These are phyloP conservation scores for Botrylloides violaceus DNA, from an alignment of 23 tunicate species.

Conservation along the genomic window DNA sequence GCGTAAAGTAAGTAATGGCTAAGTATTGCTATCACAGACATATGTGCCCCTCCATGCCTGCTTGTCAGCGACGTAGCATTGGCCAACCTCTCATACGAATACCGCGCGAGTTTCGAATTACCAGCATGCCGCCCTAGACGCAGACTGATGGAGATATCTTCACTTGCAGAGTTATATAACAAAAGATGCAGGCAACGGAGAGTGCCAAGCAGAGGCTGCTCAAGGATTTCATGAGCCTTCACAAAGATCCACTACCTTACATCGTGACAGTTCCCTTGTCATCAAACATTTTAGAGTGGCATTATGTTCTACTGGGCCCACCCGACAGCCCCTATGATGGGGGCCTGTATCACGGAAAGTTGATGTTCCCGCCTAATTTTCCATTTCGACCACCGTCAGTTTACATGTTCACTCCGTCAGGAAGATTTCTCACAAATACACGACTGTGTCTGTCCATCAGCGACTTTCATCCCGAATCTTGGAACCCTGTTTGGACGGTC, in stretches of 20 bases:
- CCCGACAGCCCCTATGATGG: constrained; percentile 37
- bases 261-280: constrained; percentile 34
- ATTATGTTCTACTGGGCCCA: constrained; percentile 24
- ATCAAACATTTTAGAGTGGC: constrained; percentile 64
- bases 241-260: constrained; percentile 44
- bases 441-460: constrained; percentile 46
- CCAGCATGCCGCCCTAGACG: too few species aligned
- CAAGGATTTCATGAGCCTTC: constrained; percentile 23
- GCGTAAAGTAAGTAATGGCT: too few species aligned
- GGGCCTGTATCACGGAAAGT: constrained; percentile 44
- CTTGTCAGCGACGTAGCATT: too few species aligned
- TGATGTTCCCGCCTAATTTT: constrained; percentile 39
- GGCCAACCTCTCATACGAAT: too few species aligned
- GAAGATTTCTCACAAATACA: constrained; percentile 28
- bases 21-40: too few species aligned
- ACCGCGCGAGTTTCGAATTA: too few species aligned
- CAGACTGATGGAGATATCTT: too few species aligned
- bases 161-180: too few species aligned
- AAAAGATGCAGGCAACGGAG: too few species aligned
- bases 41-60: too few species aligned
- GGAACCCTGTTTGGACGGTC: constrained; percentile 64
- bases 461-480: constrained; percentile 54
- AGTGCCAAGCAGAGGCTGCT: constrained; percentile 27
- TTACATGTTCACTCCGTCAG: constrained; percentile 51
- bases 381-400: constrained; percentile 63